Evolutionary conservation across 2,797 vertebrate species (phyloP), one percentile per base, ranked within the genome.

Genomic region (Simalia tracyae): DNA sequence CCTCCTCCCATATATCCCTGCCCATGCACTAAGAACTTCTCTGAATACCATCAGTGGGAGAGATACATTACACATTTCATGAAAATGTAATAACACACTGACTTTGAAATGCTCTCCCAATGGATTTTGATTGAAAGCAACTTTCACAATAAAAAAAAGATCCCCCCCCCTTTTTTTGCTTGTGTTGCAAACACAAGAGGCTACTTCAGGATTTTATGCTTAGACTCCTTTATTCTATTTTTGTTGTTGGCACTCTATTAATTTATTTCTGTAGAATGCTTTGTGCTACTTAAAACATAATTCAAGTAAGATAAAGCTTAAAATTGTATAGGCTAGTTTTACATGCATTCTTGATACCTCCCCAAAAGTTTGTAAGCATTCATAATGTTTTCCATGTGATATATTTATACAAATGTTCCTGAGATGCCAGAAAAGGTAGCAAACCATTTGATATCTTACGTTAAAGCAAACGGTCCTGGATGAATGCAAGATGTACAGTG

Each of bases 251-350:
- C 84, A 3, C n/a, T 94, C 92, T 91, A 57, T 88, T 89, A 92
- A n/a, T 84, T 0, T 93, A 94, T 90, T 96, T 85, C 93, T 93
- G 93, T 28, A 66, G 84, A 26, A 86, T 57, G 56, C 95, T 96
- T 91, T 91, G 50, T 95, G 90, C 95, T 87, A 31, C 61, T 92
- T 57, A 64, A 72, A 54, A 54, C 50, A 54, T 7, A 54, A 8
- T 54, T 54, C 8, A 54, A 54, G 50, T 54, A 46, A 24, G 1
- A 24, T 42, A 46, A 46, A 81, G 72, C 46, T 81, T 81, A 10
- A 81, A 42, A 46, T 81, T 81, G 36, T 89, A 61, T 84, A 87
- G 15, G 50, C 91, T 95, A 81, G 54, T 64, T 87, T 92, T 84
- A 92, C 7, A 4, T 86, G 64, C 10, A 84, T 91, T 91, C 54